Evolutionary conservation across 2,888 invertebrate genomes (phyloP).

Genomic region (Omphaloscelis lunosa): DNA sequence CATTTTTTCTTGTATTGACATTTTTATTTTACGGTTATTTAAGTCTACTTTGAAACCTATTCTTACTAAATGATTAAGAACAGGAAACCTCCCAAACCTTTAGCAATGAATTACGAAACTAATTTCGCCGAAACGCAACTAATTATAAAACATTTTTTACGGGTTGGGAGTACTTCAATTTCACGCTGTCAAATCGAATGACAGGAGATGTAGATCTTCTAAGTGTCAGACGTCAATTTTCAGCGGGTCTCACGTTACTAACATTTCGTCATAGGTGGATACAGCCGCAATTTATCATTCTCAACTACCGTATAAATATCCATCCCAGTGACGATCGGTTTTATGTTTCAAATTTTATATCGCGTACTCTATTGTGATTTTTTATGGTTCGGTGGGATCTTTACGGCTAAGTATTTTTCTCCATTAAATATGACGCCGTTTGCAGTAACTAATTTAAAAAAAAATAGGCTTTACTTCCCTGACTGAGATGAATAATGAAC

Average conservation of each 20-base stretch:
- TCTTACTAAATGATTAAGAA: neutral
- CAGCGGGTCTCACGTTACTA: slow-evolving; percentile 69
- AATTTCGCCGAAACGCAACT: slow-evolving; percentile 48
- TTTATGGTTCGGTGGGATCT: slow-evolving; percentile 66
- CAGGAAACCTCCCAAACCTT: slow-evolving; percentile 1
- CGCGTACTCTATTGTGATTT: slow-evolving; percentile 72
- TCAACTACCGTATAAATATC: slow-evolving; percentile 68
- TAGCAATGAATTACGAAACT: slow-evolving; percentile 38
- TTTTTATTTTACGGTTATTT: neutral
- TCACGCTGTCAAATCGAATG: slow-evolving; percentile 78
- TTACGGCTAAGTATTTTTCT: slow-evolving; percentile 61
- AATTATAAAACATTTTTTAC: slow-evolving; percentile 63
- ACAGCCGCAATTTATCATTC: slow-evolving; percentile 74
- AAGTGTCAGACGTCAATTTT: slow-evolving; percentile 73
- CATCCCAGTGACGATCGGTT: slow-evolving; percentile 67
- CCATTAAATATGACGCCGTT: slow-evolving; percentile 24
- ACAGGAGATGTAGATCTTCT: slow-evolving; percentile 68
- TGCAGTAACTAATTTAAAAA: slow-evolving; percentile 4
- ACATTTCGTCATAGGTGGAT: slow-evolving; percentile 74
- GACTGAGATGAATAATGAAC: neutral
- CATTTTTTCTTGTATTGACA: neutral
- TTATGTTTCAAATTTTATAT: slow-evolving; percentile 77
- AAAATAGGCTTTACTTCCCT: neutral
- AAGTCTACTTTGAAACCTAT: neutral
- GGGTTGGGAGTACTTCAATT: slow-evolving; percentile 72